Conservation (phyloP, 2,797 vertebrate species). For the Enteromius treurensis region DNA sequence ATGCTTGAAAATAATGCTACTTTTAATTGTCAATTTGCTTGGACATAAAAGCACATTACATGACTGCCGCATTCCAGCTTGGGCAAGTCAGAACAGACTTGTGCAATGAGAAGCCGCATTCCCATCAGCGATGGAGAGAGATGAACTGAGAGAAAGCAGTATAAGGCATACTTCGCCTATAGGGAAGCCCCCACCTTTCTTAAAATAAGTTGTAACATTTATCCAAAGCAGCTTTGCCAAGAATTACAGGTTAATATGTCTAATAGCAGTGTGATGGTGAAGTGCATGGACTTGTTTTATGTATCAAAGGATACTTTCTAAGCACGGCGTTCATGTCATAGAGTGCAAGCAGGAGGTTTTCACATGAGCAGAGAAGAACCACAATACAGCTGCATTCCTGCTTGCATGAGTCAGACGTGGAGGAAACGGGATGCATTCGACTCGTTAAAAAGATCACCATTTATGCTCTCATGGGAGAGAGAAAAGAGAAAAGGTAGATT, state of each 20-base stretch:
- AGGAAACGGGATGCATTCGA: background rate
- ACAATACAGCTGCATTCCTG: slow-evolving; percentile 36
- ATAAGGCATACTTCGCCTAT: background rate
- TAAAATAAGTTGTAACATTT: background rate
- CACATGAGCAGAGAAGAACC: slow-evolving; percentile 21
- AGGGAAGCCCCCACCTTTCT: background rate
- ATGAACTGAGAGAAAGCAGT: slow-evolving; percentile 26
- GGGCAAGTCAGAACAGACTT: slow-evolving; percentile 76
- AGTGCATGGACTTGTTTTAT: slow-evolving; percentile 40
- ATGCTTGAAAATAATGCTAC: slow-evolving; percentile 75
- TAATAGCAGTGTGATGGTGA: background rate
- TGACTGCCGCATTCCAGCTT: slow-evolving; percentile 73
- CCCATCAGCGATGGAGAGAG: slow-evolving; percentile 52
- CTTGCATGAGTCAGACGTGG: slow-evolving; percentile 30
- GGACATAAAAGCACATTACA: slow-evolving; percentile 77
- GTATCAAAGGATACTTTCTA: slow-evolving; percentile 9
- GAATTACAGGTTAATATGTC: slow-evolving; percentile 17
- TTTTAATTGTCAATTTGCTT: slow-evolving; percentile 79
- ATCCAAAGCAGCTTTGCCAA: background rate
- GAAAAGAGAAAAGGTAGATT: slow-evolving; percentile 23
- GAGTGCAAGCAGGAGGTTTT: slow-evolving; percentile 6
- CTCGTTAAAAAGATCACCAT: slow-evolving; percentile 20
- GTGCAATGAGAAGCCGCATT: slow-evolving; percentile 67
- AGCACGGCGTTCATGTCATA: background rate
- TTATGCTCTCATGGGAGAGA: slow-evolving; percentile 20